Percentiles rank a stretch among this genome's conserved stretches.
These are phyloP conservation scores for Bembecia ichneumoniformis DNA, from an alignment of 2,888 invertebrate genomes.

Conservation along the genomic window DNA sequence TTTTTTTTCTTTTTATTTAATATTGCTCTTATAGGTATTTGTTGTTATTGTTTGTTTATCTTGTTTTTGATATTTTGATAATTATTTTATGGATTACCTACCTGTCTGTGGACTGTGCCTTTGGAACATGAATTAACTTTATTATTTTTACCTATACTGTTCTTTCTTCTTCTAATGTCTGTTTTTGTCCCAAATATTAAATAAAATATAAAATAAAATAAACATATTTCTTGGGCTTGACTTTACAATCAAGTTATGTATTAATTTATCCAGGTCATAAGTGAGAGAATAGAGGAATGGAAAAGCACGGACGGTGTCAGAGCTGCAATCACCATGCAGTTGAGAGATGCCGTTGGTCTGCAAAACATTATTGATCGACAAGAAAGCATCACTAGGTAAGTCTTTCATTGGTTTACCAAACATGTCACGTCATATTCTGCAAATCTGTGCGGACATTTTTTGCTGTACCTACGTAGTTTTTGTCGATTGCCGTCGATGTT, in stretches of 20 bases:
- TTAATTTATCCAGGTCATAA: slow-evolving; percentile 37
- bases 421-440: not conserved
- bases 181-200: too few relatives aligned
- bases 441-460: not conserved
- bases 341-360: slow-evolving; percentile 85
- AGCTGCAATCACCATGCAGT: slow-evolving; percentile 87
- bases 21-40: too few relatives aligned
- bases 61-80: too few relatives aligned
- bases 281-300: slow-evolving; percentile 79
- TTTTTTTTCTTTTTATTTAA: too few relatives aligned
- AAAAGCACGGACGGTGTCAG: slow-evolving; percentile 86
- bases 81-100: too few relatives aligned
- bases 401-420: not conserved
- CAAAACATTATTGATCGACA: slow-evolving; percentile 80
- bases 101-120: too few relatives aligned
- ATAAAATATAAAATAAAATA: too few relatives aligned
- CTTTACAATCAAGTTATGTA: not conserved
- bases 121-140: too few relatives aligned
- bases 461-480: not conserved
- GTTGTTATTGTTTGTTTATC: too few relatives aligned
- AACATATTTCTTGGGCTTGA: too few relatives aligned
- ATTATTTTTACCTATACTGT: too few relatives aligned
- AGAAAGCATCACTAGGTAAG: slow-evolving; percentile 80
- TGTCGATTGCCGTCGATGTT: not conserved
- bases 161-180: too few relatives aligned